Conservation (phyloP, 2,797 vertebrate genomes). For the Tapirus indicus region DNA sequence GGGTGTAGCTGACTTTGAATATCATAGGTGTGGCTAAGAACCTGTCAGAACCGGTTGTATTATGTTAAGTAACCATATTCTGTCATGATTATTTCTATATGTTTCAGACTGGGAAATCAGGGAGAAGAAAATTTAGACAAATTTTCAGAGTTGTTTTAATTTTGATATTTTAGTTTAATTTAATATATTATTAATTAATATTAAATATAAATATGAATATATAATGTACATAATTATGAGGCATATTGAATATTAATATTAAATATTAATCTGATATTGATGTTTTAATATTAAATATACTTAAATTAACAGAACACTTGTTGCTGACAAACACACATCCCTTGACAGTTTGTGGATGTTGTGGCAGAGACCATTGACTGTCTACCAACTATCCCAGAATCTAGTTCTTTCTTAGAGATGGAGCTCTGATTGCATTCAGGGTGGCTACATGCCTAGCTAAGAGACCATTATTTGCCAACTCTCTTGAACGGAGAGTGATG, state of each 20-base stretch:
- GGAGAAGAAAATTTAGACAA: background rate
- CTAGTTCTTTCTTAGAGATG: background rate
- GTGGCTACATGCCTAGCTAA: background rate
- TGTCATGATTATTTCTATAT: constrained; percentile 18
- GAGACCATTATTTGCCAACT: background rate
- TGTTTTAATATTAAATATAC: background rate
- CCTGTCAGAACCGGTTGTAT: background rate
- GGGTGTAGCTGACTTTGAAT: background rate
- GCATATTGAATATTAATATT: background rate
- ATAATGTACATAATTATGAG: background rate
- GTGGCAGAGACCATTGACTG: background rate
- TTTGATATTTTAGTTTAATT: background rate
- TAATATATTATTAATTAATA: background rate
- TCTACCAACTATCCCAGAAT: background rate
- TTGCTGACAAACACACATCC: background rate
- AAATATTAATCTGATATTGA: background rate
- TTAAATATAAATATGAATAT: background rate
- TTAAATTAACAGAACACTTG: background rate
- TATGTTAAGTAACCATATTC: background rate
- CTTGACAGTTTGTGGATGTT: background rate
- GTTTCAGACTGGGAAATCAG: constrained; percentile 4
- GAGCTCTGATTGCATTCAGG: background rate
- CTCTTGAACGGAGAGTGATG: background rate
- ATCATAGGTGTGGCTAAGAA: background rate
- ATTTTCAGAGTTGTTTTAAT: background rate